These are phyloP conservation scores for Thyatira batis DNA, from an alignment of 2,888 invertebrate species.

Conservation along the genomic window DNA sequence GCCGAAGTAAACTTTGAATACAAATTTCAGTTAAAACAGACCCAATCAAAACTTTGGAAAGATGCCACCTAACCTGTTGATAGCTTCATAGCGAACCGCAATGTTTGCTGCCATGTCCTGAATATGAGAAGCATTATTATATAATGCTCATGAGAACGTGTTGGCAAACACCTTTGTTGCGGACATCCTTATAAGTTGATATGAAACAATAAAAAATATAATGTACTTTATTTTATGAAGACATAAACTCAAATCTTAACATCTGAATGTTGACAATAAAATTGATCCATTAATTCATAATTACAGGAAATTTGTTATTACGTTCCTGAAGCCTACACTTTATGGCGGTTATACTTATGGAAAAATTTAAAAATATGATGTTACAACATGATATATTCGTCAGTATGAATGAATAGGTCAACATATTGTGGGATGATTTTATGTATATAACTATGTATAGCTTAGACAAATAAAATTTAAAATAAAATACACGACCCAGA, in stretches of 20 bases:
- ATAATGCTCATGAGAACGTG: slow-evolving; percentile 2
- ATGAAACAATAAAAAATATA: background rate
- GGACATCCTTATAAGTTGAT: background rate
- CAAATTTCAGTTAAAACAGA: slow-evolving; percentile 58
- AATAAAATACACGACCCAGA: background rate
- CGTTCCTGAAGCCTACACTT: too few species aligned
- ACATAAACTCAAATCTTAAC: too few species aligned
- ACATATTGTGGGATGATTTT: too few species aligned
- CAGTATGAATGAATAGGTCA: too few species aligned
- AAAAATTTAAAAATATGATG: too few species aligned
- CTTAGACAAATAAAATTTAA: too few species aligned
- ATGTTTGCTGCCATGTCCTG: slow-evolving; percentile 15
- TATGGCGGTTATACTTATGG: too few species aligned
- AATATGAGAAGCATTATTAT: slow-evolving; percentile 13
- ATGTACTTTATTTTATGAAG: background rate
- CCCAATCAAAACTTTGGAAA: slow-evolving; percentile 56
- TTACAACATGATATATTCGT: too few species aligned
- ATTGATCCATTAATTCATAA: too few species aligned
- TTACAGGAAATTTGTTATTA: too few species aligned
- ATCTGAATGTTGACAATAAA: too few species aligned
- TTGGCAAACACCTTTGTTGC: background rate
- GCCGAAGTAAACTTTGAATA: slow-evolving; percentile 53
- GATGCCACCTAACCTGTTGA: slow-evolving; percentile 40
- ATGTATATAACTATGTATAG: too few species aligned
- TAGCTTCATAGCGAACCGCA: slow-evolving; percentile 16